These are phyloP conservation scores for Mobula birostris DNA, from an alignment of 2,113 vertebrate species.

Conservation along the genomic window DNA sequence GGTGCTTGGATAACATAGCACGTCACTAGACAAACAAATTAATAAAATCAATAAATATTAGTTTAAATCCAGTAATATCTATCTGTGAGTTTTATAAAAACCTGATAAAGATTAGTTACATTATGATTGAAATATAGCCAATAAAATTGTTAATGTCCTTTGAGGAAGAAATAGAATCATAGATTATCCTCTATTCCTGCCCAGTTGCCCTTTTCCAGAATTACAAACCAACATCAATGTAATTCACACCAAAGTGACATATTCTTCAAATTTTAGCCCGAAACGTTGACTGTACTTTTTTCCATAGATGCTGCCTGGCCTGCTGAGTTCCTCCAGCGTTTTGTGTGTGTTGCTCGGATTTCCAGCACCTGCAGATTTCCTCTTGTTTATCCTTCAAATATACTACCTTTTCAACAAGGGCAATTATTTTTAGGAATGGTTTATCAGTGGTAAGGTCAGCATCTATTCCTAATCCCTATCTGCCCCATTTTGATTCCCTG, in stretches of 20 bases:
- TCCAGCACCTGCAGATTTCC: too few relatives aligned
- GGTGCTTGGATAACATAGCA: not conserved
- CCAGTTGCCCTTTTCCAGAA: not conserved
- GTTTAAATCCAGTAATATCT: not conserved
- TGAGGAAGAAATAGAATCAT: not conserved
- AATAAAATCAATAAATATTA: not conserved
- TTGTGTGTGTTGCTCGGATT: too few relatives aligned
- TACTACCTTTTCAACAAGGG: not conserved
- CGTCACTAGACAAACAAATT: not conserved
- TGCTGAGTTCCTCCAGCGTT: too few relatives aligned
- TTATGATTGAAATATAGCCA: not conserved
- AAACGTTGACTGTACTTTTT: too few relatives aligned
- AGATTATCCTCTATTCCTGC: not conserved
- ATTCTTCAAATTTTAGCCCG: not conserved
- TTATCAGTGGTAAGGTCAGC: not conserved
- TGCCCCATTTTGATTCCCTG: not conserved
- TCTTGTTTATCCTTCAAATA: too few relatives aligned
- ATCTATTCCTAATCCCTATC: not conserved
- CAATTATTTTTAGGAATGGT: not conserved
- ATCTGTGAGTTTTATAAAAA: not conserved
- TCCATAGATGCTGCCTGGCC: too few relatives aligned
- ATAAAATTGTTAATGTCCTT: not conserved
- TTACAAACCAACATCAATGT: not conserved
- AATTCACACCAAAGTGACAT: not conserved
- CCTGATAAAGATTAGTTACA: not conserved